Evolutionary conservation across 1,140 invertebrate genomes (phyloP), one percentile per base, ranked within the genome.

Genomic region (Lutraria rhynchaena): DNA sequence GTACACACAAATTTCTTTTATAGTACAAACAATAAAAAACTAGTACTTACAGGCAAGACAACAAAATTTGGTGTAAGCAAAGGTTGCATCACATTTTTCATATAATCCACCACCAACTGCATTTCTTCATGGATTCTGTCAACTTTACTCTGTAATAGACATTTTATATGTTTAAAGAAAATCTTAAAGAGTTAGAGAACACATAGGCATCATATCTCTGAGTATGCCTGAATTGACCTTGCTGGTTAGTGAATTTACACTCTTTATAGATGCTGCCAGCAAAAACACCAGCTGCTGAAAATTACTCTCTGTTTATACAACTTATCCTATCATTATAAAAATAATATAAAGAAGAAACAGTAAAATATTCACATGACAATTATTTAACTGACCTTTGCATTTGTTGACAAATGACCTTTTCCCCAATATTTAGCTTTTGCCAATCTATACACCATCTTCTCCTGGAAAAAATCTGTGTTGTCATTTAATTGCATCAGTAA

Each of bases 41-140:
- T n/a, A n/a, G n/a, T n/a, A 86, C 87, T 87, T 86, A 88, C 89
- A 60, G 86, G 87, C 29, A 85, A 63, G n/a, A 84, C 82, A 55
- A 90, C 85, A 83, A 85, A 88, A 19, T 81, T 61, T 49, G 67
- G 57, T 0, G 85, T 76, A 57, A 89, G 71, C 19, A 88, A 82
- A 27, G 88, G 88, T 44, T 83, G 78, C 83, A 89, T 89, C 0
- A 89, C 85, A 70, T 87, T 84, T 24, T 83, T 81, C 27, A 87
- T 86, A 55, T 89, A 89, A 31, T 81, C 83, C 22, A 90, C 74
- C 33, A 86, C 83, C 41, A 83, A 77, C 63, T 85, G 73, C 44
- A 88, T 61, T 15, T 87, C 82, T 37, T 78, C 71, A 46, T 86
- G 76, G n/a, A 88, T 87, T 44, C 57, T 82, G 24, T 84, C 70